These are phyloP conservation scores for Hybos culiciformis DNA, from an alignment of 2,888 invertebrate genomes.

Conservation along the genomic window DNA sequence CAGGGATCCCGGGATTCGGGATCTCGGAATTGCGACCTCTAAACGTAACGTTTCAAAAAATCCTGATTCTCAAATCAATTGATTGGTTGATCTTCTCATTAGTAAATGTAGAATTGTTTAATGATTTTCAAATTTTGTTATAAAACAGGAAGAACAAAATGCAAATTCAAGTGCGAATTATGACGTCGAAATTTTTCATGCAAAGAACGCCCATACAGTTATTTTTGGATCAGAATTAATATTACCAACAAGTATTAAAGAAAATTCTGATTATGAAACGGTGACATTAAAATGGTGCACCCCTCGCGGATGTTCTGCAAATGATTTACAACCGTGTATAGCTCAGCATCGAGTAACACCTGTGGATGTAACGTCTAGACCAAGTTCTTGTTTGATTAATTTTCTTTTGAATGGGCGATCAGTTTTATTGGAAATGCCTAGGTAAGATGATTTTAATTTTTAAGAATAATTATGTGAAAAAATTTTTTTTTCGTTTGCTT, in stretches of 20 bases:
- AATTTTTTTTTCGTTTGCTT: conserved; percentile 4
- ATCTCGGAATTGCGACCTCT: too few relatives aligned
- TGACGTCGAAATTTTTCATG: conserved; percentile 94
- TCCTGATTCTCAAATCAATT: too few relatives aligned
- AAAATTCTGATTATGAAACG: conserved; percentile 65
- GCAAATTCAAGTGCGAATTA: conserved; percentile 96
- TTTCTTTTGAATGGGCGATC: conserved; percentile 92
- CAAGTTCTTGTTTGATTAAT: conserved; percentile 93
- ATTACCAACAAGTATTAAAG: conserved; percentile 46
- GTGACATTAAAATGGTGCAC: conserved; percentile 93
- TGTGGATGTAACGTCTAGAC: conserved; percentile 90
- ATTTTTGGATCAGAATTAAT: conserved; percentile 53
- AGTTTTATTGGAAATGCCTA: conserved; percentile 80
- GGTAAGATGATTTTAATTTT: conserved; percentile 26
- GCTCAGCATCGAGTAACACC: conserved; percentile 86
- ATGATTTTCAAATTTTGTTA: neutral
- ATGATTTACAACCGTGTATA: conserved; percentile 68
- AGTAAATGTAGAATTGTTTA: too few relatives aligned
- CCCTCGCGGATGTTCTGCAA: conserved; percentile 71
- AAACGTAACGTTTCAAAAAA: too few relatives aligned
- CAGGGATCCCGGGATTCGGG: too few relatives aligned
- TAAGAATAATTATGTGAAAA: neutral
- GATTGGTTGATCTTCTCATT: too few relatives aligned
- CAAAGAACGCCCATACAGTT: conserved; percentile 70
- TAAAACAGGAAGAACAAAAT: conserved; percentile 86